These are phyloP conservation scores for Hemitrygon akajei DNA, from an alignment of 2,797 vertebrate genomes.

Conservation along the genomic window DNA sequence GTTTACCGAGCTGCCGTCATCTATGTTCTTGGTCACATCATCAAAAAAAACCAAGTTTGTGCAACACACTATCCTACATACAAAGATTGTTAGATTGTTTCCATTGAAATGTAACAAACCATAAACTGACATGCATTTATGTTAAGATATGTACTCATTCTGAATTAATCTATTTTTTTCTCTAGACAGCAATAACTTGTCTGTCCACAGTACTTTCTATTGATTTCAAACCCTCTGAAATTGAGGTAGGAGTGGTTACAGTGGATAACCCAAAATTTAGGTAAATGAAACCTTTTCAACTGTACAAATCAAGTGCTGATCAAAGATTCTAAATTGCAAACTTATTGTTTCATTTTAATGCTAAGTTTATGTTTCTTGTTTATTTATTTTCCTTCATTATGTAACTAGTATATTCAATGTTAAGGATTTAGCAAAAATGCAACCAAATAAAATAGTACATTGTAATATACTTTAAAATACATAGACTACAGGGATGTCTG, in stretches of 20 bases:
- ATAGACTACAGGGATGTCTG: neutral
- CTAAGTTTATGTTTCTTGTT: neutral
- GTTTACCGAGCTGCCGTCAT: too few relatives aligned
- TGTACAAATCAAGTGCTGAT: neutral
- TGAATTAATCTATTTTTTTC: conserved; percentile 36
- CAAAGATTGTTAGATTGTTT: too few relatives aligned
- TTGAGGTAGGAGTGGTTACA: conserved; percentile 85
- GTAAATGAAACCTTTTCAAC: conserved; percentile 52
- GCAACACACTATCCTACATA: too few relatives aligned
- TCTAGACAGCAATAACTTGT: conserved; percentile 86
- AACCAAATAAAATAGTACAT: neutral
- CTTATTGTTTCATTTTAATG: neutral
- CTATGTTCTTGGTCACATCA: too few relatives aligned
- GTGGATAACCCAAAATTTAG: conserved; percentile 88
- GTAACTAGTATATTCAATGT: neutral
- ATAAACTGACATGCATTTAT: conserved; percentile 18
- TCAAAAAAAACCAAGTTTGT: too few relatives aligned
- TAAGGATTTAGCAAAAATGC: neutral
- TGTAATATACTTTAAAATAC: neutral
- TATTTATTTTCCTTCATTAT: neutral
- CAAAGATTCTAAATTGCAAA: neutral
- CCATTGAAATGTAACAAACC: neutral
- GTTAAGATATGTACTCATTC: neutral
- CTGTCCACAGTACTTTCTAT: conserved; percentile 90
- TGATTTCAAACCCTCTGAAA: conserved; percentile 93